Base-by-base conservation (phyloP, 53 echinoderm and acorn worm genomes). In the Holothuria leucospilota region DNA sequence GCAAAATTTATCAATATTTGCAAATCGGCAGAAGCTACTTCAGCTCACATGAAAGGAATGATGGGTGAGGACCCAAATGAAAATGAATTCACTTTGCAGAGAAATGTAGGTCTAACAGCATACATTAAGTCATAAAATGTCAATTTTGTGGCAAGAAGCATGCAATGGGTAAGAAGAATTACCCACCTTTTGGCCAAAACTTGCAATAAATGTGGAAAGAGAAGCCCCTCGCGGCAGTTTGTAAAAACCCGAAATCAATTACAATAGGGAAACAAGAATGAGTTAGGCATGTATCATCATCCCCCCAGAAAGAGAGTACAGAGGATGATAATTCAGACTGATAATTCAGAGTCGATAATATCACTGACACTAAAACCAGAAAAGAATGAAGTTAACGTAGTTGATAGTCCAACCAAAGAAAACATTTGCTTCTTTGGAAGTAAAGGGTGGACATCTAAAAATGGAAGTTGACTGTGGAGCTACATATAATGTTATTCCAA, bases 381-480 rank as follows among this genome's bases (percentile, higher is more conserved):
- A 64, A 68, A n/a, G 85, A 29, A 72, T 84, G 59, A 84, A 58
- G 24, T 83, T 59, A 38, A 71, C 23, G 24, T 18, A 5, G 75
- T 72, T 70, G 51, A 67, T 59, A 75, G 40, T 16, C 30, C 13
- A 84, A 58, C 42, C 58, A 27, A 91, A 59, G 26, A 84, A 87
- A 39, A 91, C 87, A 63, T 72, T 91, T 63, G 87, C 78, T 20
- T 77, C 84, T 26, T 56, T 87, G 21, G 51, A 85, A 53, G 15
- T 73, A 6, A 53, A 86, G 26, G 82, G 81, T 41, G 27, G 85
- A 73, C 21, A 20, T 46, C 42, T 86, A 18, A 86, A 64, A 58
- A 82, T 88, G 85, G 88, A 91, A 82, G 63, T 88, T 40, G 89
- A 93, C 74, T 86, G 82, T 82, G 91, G 91, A 41, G 91, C 86